Base-by-base conservation (phyloP, 2,888 invertebrate species). In the Gryllus longicercus region DNA sequence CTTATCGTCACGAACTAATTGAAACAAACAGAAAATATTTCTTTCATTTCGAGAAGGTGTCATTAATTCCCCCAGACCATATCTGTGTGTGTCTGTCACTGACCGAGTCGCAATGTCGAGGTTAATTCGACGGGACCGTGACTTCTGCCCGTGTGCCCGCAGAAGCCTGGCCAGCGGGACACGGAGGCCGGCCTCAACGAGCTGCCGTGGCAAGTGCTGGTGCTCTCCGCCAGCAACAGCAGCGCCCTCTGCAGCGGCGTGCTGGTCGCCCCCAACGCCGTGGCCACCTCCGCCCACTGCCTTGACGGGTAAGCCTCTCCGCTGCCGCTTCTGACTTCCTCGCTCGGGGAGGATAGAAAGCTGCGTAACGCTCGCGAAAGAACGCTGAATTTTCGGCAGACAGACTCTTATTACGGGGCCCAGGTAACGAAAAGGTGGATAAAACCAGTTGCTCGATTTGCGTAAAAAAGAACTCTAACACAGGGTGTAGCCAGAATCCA, bases 181-280 rank as follows among this genome's bases (percentile, higher is more conserved):
- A 86, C 90, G 76, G 92, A 93, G 81, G 91, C 91, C 0, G 91
- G 91, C 85, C 95, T 95, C 86, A 94, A 92, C 0, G 95, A 95
- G 87, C 94, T 95, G 84, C 94, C 95, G 81, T 95, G 95, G 95
- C 95, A 95, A 86, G 95, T 94, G 1, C 94, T 95, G 93, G 89
- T 95, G 0, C 87, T 95, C 21, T 90, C 92, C 25, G 92, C 93
- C 84, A 90, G 91, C 1, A 92, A 93, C 85, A 91, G 91, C 84
- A 91, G 92, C 79, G 89, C 95, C 2, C 89, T 95, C 0, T 95
- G 95, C 84, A 94, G 95, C 23, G 95, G 94, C 81, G 94, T 92
- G 50, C 93, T 96, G 84, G 91, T 95, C 83, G 90, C 93, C 23
- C 91, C 91, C 49, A 92, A 93, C 84, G 92, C 93, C 2, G 92